Percentiles rank a stretch among this genome's conserved stretches.
Conservation (phyloP, 2,113 vertebrate species). For the Stigmatopora argus region DNA sequence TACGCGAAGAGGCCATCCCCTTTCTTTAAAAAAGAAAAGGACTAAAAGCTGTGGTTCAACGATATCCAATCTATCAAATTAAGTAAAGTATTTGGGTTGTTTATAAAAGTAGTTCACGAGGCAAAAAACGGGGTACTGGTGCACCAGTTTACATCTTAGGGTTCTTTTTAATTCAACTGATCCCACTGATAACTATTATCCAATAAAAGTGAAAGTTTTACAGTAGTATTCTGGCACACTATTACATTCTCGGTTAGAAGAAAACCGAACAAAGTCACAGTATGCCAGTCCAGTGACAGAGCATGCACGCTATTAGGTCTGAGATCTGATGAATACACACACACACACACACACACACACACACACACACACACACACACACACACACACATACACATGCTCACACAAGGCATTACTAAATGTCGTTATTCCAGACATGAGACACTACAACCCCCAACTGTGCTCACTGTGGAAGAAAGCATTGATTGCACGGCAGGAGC, state of each 20-base stretch:
- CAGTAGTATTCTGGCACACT: neutral
- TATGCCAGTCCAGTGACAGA: constrained; percentile 9
- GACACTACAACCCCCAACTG: constrained; percentile 39
- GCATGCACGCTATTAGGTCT: constrained; percentile 22
- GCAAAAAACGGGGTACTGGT: too few species aligned
- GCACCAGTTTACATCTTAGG: too few species aligned
- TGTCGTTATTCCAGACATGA: constrained; percentile 42
- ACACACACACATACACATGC: constrained; percentile 3
- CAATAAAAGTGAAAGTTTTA: neutral
- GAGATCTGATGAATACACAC: constrained; percentile 20
- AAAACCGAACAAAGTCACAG: neutral
- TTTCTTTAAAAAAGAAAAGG: too few species aligned
- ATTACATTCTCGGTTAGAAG: neutral
- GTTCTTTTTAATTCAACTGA: neutral
- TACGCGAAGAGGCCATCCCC: too few species aligned
- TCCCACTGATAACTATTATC: neutral
- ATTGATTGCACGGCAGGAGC: constrained; percentile 64
- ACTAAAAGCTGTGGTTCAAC: too few species aligned
- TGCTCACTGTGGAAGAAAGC: constrained; percentile 45
- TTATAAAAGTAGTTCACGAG: too few species aligned
- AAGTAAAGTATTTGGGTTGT: too few species aligned
- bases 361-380: too few species aligned
- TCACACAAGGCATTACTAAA: constrained; percentile 14
- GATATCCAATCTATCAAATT: too few species aligned
- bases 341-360: too few species aligned